Evolutionary conservation across 2,113 vertebrate species (phyloP).

Genomic region (Neolamprologus devosi): DNA sequence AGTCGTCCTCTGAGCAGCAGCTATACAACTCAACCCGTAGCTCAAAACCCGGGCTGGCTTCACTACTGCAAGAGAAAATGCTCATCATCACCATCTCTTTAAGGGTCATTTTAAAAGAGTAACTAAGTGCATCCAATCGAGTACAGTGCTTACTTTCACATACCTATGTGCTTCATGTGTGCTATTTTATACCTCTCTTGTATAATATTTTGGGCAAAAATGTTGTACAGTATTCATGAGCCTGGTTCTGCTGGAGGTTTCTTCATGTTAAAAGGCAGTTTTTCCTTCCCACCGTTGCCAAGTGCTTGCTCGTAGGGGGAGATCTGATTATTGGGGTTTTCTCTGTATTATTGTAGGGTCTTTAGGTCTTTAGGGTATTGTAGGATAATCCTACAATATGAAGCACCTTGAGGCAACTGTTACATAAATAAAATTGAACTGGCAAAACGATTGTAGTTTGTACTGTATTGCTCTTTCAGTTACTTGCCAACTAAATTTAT

Average conservation of each 20-base stretch:
- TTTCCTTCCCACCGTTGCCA: background rate
- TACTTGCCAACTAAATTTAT: background rate
- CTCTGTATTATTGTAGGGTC: background rate
- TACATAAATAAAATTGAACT: background rate
- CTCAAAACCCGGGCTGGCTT: slow-evolving; percentile 81
- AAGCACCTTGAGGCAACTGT: background rate
- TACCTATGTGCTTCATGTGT: background rate
- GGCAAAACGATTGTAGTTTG: background rate
- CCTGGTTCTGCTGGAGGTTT: background rate
- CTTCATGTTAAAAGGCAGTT: background rate
- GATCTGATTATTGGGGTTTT: background rate
- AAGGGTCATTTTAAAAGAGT: background rate
- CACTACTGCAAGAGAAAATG: slow-evolving; percentile 47
- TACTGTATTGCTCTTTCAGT: background rate
- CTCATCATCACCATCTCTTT: background rate
- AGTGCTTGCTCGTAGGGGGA: background rate
- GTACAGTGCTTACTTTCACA: background rate
- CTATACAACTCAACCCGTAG: slow-evolving; percentile 86
- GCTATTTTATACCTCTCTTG: background rate
- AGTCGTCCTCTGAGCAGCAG: slow-evolving; percentile 83
- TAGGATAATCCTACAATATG: background rate
- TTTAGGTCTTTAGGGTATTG: background rate
- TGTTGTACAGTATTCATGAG: background rate
- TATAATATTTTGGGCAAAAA: background rate
- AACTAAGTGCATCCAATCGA: background rate